Evolutionary conservation across 2,797 vertebrate genomes (phyloP), one percentile per base, ranked within the genome.

Genomic region (Phrynocephalus forsythii): DNA sequence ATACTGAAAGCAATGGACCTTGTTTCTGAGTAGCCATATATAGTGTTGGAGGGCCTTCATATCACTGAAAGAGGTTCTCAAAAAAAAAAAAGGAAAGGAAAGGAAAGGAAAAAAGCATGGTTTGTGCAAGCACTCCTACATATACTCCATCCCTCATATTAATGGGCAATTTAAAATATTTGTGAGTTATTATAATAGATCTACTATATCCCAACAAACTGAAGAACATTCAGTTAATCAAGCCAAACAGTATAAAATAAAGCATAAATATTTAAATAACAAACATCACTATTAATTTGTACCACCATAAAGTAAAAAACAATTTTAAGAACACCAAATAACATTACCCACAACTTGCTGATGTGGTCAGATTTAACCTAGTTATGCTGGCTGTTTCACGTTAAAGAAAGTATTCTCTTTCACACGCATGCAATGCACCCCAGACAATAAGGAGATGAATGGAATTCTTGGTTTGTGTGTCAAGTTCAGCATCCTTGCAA

Each of bases 361-460:
- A 60, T 60, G 20, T 22, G 4, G 52, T 33, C 50, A 73, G 30
- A n/a, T 7, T 8, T 83, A 73, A 11, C 8, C 50, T 48, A 44
- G 16, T 18, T 71, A 24, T 18, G 30, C 16, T 38, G 24, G 13
- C 2, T 83, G 30, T 73, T 60, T 22, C n/a, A 24, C 13, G 60
- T 75, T 15, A 38, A 33, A 24, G 20, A 24, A 38, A 9, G 1
- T 24, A 7, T 16, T 10, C 50, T 80, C 30, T 84, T 73, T 75
- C 69, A 60, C 13, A 26, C 15, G 15, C 11, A 63, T 4, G 24
- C 24, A 24, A 66, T 76, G 72, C 28, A 44, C 7, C 1, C 66
- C 26, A 84, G 20, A 48, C 66, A 85, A 5, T 50, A 77, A 85
- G 48, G 10, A 78, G 48, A 85, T 20, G 44, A 85, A 85, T 24